Percentiles rank a stretch among this genome's conserved stretches.
These are phyloP conservation scores for Menura novaehollandiae DNA, from an alignment of 2,113 vertebrate genomes.

Conservation along the genomic window DNA sequence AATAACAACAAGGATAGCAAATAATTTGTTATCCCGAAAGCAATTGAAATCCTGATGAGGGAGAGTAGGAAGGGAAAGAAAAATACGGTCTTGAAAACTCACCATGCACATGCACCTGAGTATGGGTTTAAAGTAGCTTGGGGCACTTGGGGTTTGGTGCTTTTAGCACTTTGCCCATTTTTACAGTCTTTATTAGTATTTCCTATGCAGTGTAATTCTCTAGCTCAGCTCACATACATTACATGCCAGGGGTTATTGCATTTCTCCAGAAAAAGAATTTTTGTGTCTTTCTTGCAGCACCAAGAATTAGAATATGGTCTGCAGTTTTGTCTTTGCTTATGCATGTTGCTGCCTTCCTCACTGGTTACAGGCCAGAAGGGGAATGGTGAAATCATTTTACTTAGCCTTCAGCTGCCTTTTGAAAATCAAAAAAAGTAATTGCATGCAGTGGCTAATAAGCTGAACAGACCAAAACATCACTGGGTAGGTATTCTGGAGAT, in stretches of 20 bases:
- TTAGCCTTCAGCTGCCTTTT: not conserved
- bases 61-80: not conserved
- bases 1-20: not conserved
- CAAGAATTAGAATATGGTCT: not conserved
- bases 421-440: not conserved
- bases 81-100: not conserved
- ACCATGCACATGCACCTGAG: not conserved
- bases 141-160: not conserved
- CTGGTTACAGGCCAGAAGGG: not conserved
- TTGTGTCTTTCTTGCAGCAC: not conserved
- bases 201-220: not conserved
- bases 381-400: not conserved
- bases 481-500: not conserved
- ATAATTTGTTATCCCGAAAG: not conserved
- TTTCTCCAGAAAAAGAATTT: not conserved
- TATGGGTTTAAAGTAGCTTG: not conserved
- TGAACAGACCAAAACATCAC: not conserved
- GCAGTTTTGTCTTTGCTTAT: not conserved
- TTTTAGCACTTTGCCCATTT: not conserved
- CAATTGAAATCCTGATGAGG: not conserved
- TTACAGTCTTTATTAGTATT: not conserved
- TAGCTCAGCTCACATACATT: not conserved
- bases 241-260: not conserved
- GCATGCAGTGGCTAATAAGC: not conserved
- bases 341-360: not conserved